Percentiles rank a stretch among this genome's conserved stretches.
These are phyloP conservation scores for Saimiri boliviensis DNA, from an alignment of 2,113 vertebrate species.

Conservation along the genomic window DNA sequence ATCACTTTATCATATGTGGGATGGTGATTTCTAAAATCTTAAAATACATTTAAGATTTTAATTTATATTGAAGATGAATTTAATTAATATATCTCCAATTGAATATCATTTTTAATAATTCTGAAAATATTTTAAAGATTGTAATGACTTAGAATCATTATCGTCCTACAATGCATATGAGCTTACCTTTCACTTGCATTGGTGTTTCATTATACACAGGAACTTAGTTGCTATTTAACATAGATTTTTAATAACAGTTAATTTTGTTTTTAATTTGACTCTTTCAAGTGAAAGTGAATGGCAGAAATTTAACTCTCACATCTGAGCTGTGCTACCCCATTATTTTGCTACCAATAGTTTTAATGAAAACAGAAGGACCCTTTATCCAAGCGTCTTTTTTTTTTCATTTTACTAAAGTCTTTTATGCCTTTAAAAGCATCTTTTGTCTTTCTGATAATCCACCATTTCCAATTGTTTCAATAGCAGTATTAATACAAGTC, in stretches of 20 bases:
- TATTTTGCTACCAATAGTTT: neutral
- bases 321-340: neutral
- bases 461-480: neutral
- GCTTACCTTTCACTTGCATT: neutral
- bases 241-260: neutral
- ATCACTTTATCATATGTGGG: neutral
- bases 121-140: neutral
- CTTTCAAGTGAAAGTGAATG: constrained; percentile 19
- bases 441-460: neutral
- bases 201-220: neutral
- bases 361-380: neutral
- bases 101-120: constrained; percentile 1
- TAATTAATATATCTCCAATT: too few species aligned
- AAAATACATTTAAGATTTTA: neutral
- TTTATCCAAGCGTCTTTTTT: neutral
- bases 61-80: too few species aligned
- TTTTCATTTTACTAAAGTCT: neutral
- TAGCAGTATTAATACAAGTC: neutral
- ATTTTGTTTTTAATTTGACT: constrained; percentile 18
- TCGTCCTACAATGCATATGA: neutral
- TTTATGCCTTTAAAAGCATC: neutral
- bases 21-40: neutral
- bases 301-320: neutral
- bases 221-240: constrained; percentile 11
- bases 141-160: neutral